Percentiles rank a stretch among this genome's conserved stretches.
Conservation (phyloP, 2,888 invertebrate species). For the Agriopis leucophaearia region DNA sequence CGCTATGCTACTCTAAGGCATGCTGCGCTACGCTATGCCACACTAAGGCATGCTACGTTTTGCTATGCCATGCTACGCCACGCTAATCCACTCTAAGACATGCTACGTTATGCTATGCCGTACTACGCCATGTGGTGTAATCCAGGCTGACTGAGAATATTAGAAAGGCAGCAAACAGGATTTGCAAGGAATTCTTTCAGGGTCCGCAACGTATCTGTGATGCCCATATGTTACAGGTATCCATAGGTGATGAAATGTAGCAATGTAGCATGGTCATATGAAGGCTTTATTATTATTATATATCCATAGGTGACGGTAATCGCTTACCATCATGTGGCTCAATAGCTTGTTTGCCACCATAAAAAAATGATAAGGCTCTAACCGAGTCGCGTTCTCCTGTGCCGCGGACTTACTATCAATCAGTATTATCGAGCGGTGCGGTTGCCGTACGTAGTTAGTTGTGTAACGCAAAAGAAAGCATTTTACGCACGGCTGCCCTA, state of each 20-base stretch:
- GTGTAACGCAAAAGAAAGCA: constrained; percentile 55
- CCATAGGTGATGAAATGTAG: no score
- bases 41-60: background rate
- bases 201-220: no score
- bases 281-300: no score
- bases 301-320: no score
- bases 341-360: background rate
- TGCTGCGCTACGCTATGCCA: background rate
- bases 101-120: background rate
- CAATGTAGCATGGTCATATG: no score
- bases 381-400: constrained; percentile 2
- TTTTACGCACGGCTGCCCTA: constrained; percentile 48
- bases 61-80: background rate
- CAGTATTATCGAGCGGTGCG: constrained; percentile 49
- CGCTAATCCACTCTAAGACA: background rate
- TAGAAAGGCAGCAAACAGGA: no score
- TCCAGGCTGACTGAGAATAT: background rate
- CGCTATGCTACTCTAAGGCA: background rate
- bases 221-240: no score
- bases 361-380: background rate
- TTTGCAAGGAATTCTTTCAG: no score
- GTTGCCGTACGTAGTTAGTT: constrained; percentile 48
- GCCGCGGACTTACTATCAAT: constrained; percentile 45
- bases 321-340: no score
- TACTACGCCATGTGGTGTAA: background rate